Conservation (phyloP, 2,797 vertebrate species). For the Danio aesculapii region DNA sequence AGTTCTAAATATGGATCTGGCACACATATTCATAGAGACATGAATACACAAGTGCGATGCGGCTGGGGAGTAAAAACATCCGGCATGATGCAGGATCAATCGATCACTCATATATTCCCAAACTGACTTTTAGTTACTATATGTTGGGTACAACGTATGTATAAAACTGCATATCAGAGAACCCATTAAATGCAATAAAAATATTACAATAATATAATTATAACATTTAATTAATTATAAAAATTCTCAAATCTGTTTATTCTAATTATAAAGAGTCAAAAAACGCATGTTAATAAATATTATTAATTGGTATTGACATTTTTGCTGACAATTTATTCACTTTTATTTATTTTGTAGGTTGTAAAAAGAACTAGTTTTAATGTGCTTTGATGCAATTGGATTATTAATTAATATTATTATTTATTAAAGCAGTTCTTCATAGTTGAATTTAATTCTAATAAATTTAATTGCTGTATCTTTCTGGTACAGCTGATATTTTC, state of each 20-base stretch:
- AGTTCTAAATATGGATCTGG: slow-evolving; percentile 43
- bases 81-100: slow-evolving; percentile 11
- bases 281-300: too few relatives aligned
- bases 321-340: too few relatives aligned
- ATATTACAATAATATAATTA: too few relatives aligned
- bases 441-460: too few relatives aligned
- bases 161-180: neutral
- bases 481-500: neutral
- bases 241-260: too few relatives aligned
- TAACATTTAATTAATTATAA: too few relatives aligned
- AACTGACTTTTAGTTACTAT: slow-evolving; percentile 13
- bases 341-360: too few relatives aligned
- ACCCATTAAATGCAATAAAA: neutral
- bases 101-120: slow-evolving; percentile 19
- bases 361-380: neutral
- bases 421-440: neutral
- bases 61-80: slow-evolving; percentile 21
- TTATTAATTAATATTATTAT: neutral
- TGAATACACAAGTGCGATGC: slow-evolving; percentile 18
- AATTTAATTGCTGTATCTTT: neutral
- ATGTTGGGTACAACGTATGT: neutral
- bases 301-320: too few relatives aligned
- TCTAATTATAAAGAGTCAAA: too few relatives aligned
- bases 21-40: slow-evolving; percentile 37
- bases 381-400: neutral